Conservation (phyloP, 2,113 vertebrate species). For the Lepus timidus region DNA sequence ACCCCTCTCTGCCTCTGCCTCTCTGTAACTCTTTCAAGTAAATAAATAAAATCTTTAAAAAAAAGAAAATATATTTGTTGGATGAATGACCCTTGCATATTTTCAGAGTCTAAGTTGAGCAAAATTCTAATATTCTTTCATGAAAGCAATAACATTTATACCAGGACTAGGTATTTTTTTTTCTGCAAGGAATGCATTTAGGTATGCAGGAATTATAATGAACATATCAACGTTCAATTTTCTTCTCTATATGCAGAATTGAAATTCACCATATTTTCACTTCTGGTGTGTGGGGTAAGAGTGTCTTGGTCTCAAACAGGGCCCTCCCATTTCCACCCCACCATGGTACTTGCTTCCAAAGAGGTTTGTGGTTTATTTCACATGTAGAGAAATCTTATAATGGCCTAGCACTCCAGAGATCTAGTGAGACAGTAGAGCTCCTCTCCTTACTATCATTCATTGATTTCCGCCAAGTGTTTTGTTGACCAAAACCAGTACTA, state of each 20-base stretch:
- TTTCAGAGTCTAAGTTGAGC: slow-evolving; percentile 23
- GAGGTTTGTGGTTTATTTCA: not conserved
- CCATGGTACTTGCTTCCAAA: not conserved
- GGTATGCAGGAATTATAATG: slow-evolving; percentile 47
- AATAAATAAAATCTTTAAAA: too few relatives aligned
- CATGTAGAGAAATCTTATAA: not conserved
- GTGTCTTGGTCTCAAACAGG: not conserved
- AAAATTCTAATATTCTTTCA: slow-evolving; percentile 27
- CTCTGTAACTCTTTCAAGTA: too few relatives aligned
- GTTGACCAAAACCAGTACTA: not conserved
- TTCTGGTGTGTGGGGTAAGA: not conserved
- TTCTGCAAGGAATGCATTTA: slow-evolving; percentile 50
- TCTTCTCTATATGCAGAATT: slow-evolving; percentile 56
- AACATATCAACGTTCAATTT: slow-evolving; percentile 51
- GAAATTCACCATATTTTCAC: slow-evolving; percentile 67
- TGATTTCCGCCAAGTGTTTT: not conserved
- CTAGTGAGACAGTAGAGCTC: not conserved
- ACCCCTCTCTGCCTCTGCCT: too few relatives aligned
- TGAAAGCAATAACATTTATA: slow-evolving; percentile 27
- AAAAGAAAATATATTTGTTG: not conserved
- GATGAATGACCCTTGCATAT: not conserved
- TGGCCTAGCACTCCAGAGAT: not conserved
- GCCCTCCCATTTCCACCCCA: not conserved
- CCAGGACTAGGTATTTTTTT: not conserved
- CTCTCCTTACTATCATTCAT: not conserved